phyloP scores from a whole-genome alignment of 2,113 vertebrate species.

The Phaethon lepturus region DNA sequence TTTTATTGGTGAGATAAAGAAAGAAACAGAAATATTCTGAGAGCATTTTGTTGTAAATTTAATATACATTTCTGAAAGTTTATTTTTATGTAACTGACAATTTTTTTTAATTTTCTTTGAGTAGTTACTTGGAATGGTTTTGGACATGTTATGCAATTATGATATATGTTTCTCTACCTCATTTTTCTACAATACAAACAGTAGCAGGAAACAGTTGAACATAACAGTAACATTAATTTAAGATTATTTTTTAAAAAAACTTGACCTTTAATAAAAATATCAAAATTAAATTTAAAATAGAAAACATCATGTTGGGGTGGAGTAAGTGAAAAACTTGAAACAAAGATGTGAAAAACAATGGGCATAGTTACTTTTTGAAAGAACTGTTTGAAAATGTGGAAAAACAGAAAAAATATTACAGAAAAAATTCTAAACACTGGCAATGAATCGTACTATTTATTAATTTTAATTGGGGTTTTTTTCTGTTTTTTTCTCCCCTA shows the following conservation, averaged over 20 bases:
- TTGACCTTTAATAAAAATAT: background rate
- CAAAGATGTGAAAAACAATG: background rate
- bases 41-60: background rate
- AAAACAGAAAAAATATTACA: background rate
- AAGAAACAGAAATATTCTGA: background rate
- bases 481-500: rapidly evolving
- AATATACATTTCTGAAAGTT: background rate
- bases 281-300: background rate
- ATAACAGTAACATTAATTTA: background rate
- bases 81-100: background rate
- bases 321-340: background rate
- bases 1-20: background rate
- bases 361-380: background rate
- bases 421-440: background rate
- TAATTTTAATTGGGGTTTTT: background rate
- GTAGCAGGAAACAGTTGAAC: background rate
- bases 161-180: background rate
- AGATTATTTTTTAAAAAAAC: background rate
- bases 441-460: background rate
- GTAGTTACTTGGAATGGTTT: background rate
- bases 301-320: background rate
- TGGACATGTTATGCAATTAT: background rate
- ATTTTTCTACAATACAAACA: background rate
- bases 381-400: background rate
- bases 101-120: background rate